Conservation (phyloP, 2,888 invertebrate species). For the Phengaris arion region DNA sequence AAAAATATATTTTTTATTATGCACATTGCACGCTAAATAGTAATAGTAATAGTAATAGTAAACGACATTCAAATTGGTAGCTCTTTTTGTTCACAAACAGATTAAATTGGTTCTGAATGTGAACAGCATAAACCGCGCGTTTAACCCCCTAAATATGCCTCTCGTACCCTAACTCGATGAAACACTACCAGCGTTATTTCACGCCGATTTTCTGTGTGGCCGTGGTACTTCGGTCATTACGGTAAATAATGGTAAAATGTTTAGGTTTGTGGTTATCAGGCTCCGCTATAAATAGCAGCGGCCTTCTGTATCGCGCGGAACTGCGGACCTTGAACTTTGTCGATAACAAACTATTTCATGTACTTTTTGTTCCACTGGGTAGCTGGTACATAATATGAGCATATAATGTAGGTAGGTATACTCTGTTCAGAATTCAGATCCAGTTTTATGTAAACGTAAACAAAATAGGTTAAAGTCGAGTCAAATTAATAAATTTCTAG, state of each 20-base stretch:
- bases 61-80: too few species aligned
- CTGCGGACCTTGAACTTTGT: conserved; percentile 16
- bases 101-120: too few species aligned
- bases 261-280: neutral
- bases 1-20: too few species aligned
- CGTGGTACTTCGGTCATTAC: neutral
- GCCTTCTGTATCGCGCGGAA: neutral
- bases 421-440: too few species aligned
- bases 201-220: neutral
- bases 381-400: too few species aligned
- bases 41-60: too few species aligned
- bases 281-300: neutral
- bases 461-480: too few species aligned
- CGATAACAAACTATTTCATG: conserved; percentile 1
- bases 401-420: too few species aligned
- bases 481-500: too few species aligned
- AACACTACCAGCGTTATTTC: neutral
- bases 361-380: neutral
- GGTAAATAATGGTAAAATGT: neutral
- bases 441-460: too few species aligned
- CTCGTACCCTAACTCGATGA: neutral
- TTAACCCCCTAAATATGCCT: neutral
- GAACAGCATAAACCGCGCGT: neutral
- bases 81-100: too few species aligned
- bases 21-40: too few species aligned